Evolutionary conservation across 2,888 invertebrate genomes (phyloP).

Genomic region (Plebejus melissa): DNA sequence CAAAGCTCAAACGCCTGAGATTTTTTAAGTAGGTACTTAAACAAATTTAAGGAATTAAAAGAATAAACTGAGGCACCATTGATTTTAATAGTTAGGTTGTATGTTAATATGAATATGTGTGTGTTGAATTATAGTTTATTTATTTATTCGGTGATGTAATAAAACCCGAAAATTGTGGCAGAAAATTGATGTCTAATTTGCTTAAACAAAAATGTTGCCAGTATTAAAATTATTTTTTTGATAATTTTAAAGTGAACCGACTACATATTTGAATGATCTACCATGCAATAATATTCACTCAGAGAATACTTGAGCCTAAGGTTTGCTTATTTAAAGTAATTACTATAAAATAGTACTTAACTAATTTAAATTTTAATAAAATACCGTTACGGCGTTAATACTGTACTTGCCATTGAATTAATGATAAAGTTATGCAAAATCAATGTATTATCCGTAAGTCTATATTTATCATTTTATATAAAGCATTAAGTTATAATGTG

Average conservation of each 20-base stretch:
- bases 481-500: too few relatives aligned
- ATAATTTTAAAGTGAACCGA: too few relatives aligned
- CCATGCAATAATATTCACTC: neutral
- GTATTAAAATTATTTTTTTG: too few relatives aligned
- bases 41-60: neutral
- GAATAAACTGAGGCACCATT: neutral
- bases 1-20: neutral
- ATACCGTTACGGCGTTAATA: neutral
- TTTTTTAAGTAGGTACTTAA: neutral
- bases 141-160: neutral
- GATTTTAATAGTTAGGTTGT: neutral
- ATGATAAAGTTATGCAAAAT: neutral
- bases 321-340: neutral
- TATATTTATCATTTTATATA: neutral
- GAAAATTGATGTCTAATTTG: neutral
- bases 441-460: neutral
- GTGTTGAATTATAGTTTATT: neutral
- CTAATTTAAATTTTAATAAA: too few relatives aligned
- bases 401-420: neutral
- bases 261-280: neutral
- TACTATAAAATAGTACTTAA: neutral
- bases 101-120: conserved; percentile 16
- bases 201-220: neutral
- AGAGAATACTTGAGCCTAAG: neutral
- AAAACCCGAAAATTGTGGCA: neutral